Percentiles rank a stretch among this genome's conserved stretches.
phyloP scores from a whole-genome alignment of 2,888 invertebrate genomes.

The Trichogramma evanescens region DNA sequence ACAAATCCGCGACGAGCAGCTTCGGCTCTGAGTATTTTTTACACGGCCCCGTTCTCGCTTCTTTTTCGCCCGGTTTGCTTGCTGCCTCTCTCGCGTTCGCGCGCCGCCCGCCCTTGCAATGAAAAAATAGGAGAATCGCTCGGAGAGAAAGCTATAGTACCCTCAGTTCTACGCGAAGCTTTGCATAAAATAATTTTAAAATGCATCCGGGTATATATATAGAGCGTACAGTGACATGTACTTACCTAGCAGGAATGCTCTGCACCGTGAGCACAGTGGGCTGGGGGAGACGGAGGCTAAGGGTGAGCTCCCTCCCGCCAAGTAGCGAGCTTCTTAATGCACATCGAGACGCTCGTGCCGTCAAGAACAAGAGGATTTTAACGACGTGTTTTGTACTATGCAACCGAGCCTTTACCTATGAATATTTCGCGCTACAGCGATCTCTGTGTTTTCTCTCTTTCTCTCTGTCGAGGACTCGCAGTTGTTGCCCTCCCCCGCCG shows the following conservation, averaged over 20 bases:
- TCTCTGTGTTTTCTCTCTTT: background rate
- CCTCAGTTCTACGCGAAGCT: slow-evolving; percentile 12
- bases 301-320: too few species aligned
- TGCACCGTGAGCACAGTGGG: slow-evolving; percentile 31
- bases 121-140: too few species aligned
- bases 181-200: slow-evolving; percentile 33
- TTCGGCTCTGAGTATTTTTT: background rate
- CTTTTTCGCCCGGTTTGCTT: too few species aligned
- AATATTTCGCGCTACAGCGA: slow-evolving; percentile 2
- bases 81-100: too few species aligned
- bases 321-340: too few species aligned
- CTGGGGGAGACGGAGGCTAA: background rate
- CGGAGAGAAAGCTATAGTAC: too few species aligned
- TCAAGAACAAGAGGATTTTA: slow-evolving; percentile 27
- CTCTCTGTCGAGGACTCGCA: too few species aligned
- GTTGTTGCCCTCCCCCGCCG: too few species aligned
- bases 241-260: slow-evolving; percentile 16
- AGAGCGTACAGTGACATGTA: slow-evolving; percentile 19
- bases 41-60: background rate
- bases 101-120: too few species aligned
- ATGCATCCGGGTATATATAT: slow-evolving; percentile 24
- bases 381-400: slow-evolving; percentile 9
- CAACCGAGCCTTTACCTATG: slow-evolving; percentile 2
- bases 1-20: too few species aligned
- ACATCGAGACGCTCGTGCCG: too few species aligned